Percentiles rank a stretch among this genome's conserved stretches.
These are phyloP conservation scores for Rhagophthalmus giganteus DNA, from an alignment of 2,888 invertebrate species.

Conservation along the genomic window DNA sequence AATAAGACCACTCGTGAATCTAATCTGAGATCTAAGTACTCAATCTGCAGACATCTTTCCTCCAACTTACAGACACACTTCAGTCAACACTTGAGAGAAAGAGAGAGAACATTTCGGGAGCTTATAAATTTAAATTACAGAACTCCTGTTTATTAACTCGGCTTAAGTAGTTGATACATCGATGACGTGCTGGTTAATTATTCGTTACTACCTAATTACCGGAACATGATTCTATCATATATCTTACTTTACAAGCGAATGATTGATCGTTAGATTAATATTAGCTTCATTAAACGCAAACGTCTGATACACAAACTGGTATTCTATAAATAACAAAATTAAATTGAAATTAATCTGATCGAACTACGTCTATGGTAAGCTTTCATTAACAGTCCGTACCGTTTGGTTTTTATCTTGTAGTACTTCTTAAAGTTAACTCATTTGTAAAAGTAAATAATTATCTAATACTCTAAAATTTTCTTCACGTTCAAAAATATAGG, in stretches of 20 bases:
- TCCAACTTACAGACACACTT: constrained; percentile 29
- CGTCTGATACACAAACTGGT: neutral
- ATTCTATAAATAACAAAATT: constrained; percentile 1
- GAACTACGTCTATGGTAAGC: constrained; percentile 4
- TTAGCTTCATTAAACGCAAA: neutral
- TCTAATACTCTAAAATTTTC: no score
- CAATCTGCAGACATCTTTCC: constrained; percentile 23
- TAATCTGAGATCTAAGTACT: constrained; percentile 24
- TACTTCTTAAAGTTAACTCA: no score
- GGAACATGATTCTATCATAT: constrained; percentile 51
- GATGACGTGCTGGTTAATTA: constrained; percentile 52
- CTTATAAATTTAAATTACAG: constrained; percentile 40
- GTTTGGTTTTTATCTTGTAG: no score
- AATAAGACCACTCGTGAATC: constrained; percentile 27
- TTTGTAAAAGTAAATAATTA: constrained; percentile 18
- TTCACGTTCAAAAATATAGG: no score
- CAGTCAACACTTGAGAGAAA: constrained; percentile 22
- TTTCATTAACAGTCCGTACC: no score
- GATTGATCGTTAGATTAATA: constrained; percentile 41
- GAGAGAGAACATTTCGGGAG: constrained; percentile 26
- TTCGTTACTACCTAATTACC: constrained; percentile 51
- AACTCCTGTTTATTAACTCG: constrained; percentile 42
- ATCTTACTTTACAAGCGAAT: constrained; percentile 44
- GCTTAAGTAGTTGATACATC: constrained; percentile 49
- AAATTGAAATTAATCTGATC: neutral